Base-by-base conservation (phyloP, 2,797 vertebrate species). In the Gastrophryne carolinensis region DNA sequence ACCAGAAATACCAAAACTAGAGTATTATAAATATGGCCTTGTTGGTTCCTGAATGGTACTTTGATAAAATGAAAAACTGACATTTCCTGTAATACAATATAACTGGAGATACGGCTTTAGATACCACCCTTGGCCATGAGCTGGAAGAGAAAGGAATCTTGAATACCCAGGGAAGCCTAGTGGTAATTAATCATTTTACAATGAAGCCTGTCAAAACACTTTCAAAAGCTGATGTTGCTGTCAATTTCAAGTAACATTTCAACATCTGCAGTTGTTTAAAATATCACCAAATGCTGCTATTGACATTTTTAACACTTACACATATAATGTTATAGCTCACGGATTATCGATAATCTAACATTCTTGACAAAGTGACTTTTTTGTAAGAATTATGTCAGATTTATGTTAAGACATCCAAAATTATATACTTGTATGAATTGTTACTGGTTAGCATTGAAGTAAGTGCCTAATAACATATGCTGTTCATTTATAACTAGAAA, bases 181-280 rank as follows among this genome's bases (percentile, higher is more conserved):
- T 83, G 81, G 96, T 94, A 96, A 98, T 98, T 98, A 98, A 98
- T 98, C 97, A 98, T 95, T 80, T 84, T 83, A 88, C 83, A 84
- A 86, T 89, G 89, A 94, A 90, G 89, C 90, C 93, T 98, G 96
- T 98, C 96, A 98, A 90, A 94, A 90, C 85, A 88, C 85, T 90
- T 87, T 93, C 90, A 91, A 88, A 86, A 85, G 86, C 92, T 92
- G 93, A 95, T 92, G 89, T 87, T 79, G 87, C 92, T 93, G 94
- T 96, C 95, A 95, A 85, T 96, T 93, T 91, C 80, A 84, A 86
- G 91, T 89, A 86, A 83, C 75, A 81, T 78, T 79, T 72, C 81
- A 60, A 90, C 91, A 92, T 94, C 90, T 93, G 91, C 86, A 90
- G 90, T 86, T 89, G 87, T 89, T 93, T 93, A 92, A 94, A 92